A percentile compares a stretch with the other conserved stretches of the same genome.
phyloP scores from a whole-genome alignment of 2,888 invertebrate genomes.

The Ligdia adustata region DNA sequence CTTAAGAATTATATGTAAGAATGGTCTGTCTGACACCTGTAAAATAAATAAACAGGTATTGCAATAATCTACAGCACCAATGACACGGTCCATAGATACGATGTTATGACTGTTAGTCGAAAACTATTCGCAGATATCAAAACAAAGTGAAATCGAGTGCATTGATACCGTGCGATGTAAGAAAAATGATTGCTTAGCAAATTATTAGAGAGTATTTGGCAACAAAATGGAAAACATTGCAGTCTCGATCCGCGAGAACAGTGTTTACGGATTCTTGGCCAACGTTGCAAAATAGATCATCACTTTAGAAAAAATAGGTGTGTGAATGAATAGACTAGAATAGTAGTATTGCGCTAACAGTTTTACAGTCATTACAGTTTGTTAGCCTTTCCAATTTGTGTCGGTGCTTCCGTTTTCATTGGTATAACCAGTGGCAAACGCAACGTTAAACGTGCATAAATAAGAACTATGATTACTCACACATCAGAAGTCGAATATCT shows the following conservation, averaged over 20 bases:
- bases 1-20: too few relatives aligned
- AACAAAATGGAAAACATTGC: constrained; percentile 21
- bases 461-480: constrained; percentile 54
- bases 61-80: constrained; percentile 5
- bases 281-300: constrained; percentile 8
- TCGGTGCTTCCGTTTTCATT: constrained; percentile 15
- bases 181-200: constrained; percentile 17
- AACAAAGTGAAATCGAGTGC: constrained; percentile 29
- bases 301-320: constrained; percentile 4
- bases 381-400: constrained; percentile 12
- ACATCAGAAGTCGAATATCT: constrained; percentile 78
- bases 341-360: constrained; percentile 1
- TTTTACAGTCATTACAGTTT: constrained; percentile 7
- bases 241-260: constrained; percentile 5
- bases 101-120: constrained; percentile 32
- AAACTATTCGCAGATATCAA: constrained; percentile 29
- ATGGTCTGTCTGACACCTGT: too few relatives aligned
- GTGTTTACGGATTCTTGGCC: constrained; percentile 21
- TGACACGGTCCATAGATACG: constrained; percentile 18
- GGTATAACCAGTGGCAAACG: constrained; percentile 15
- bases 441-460: constrained; percentile 7
- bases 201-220: constrained; percentile 30
- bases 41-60: background rate
- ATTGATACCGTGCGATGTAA: constrained; percentile 18
- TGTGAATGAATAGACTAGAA: constrained; percentile 19